Percentiles rank a stretch among this genome's conserved stretches.
Evolutionary conservation across 2,888 invertebrate genomes (phyloP).

Genomic region (Amblyjoppa fuscipennis): DNA sequence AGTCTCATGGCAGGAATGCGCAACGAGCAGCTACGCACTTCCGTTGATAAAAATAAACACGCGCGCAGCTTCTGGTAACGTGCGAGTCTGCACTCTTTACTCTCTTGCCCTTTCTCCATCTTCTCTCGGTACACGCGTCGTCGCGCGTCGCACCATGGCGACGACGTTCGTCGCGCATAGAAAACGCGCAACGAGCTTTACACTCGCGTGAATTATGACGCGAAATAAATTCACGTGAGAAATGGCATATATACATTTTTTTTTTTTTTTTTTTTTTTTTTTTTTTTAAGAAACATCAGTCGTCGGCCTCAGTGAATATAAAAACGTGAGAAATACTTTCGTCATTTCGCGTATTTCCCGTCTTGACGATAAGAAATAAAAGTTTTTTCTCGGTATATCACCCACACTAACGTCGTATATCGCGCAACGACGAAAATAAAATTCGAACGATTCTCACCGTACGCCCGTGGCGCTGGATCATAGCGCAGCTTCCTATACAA

Average conservation of each 20-base stretch:
- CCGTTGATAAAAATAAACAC: conserved; percentile 84
- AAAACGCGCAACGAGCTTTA: conserved; percentile 23
- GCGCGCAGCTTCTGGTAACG: conserved; percentile 77
- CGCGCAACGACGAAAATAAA: conserved; percentile 50
- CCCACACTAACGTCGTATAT: not conserved
- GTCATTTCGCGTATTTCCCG: conserved; percentile 54
- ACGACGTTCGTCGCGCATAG: conserved; percentile 33
- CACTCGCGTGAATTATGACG: conserved; percentile 62
- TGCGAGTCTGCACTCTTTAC: conserved; percentile 29
- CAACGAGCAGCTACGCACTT: conserved; percentile 84
- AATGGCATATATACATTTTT: not conserved
- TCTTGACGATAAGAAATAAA: conserved; percentile 21
- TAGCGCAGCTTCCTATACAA: not conserved
- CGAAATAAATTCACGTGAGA: conserved; percentile 62
- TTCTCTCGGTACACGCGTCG: conserved; percentile 67
- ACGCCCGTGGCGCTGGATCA: conserved; percentile 15
- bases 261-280: too few relatives aligned
- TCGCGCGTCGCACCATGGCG: conserved; percentile 19
- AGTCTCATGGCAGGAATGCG: conserved; percentile 77
- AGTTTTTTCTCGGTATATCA: conserved; percentile 52
- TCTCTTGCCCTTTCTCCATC: conserved; percentile 45
- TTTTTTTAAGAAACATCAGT: conserved; percentile 13
- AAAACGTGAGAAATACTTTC: conserved; percentile 63
- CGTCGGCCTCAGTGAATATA: conserved; percentile 58
- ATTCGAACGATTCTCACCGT: conserved; percentile 30